Conservation (phyloP, 2,888 invertebrate species). For the Dioctria rufipes region DNA sequence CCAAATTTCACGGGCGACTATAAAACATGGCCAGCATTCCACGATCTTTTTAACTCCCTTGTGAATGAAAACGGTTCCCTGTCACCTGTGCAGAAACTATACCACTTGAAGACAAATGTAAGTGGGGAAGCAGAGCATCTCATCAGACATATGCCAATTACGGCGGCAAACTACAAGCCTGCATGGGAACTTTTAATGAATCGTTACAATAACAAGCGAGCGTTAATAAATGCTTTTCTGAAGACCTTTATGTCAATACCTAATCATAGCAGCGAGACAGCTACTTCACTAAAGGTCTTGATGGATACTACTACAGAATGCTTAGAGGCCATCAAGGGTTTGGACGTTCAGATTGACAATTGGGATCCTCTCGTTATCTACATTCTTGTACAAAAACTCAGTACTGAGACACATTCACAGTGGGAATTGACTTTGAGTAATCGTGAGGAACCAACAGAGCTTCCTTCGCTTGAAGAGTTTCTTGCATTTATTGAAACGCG, state of each 20-base stretch:
- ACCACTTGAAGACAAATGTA: slow-evolving; percentile 7
- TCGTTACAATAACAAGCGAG: slow-evolving; percentile 8
- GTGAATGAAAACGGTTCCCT: not conserved
- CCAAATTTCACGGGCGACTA: slow-evolving; percentile 12
- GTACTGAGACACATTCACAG: not conserved
- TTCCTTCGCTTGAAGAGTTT: slow-evolving; percentile 2
- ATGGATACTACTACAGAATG: not conserved
- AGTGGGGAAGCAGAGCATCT: slow-evolving; percentile 15
- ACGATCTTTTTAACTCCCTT: not conserved
- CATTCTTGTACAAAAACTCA: slow-evolving; percentile 17
- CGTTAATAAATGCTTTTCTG: slow-evolving; percentile 9
- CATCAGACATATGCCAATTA: slow-evolving; percentile 9
- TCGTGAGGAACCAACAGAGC: not conserved
- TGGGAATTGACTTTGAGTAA: slow-evolving; percentile 15
- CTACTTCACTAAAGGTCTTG: not conserved
- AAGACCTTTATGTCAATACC: not conserved
- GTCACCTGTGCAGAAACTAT: slow-evolving; percentile 3
- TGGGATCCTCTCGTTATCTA: not conserved
- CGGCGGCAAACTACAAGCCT: slow-evolving; percentile 3
- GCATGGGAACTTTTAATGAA: slow-evolving; percentile 7
- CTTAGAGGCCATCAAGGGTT: not conserved
- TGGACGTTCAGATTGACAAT: not conserved
- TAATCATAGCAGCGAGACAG: not conserved
- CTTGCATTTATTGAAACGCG: slow-evolving; percentile 4
- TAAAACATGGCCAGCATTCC: not conserved